Conservation (phyloP, 1,140 invertebrate species). For the Drosophila miranda region DNA sequence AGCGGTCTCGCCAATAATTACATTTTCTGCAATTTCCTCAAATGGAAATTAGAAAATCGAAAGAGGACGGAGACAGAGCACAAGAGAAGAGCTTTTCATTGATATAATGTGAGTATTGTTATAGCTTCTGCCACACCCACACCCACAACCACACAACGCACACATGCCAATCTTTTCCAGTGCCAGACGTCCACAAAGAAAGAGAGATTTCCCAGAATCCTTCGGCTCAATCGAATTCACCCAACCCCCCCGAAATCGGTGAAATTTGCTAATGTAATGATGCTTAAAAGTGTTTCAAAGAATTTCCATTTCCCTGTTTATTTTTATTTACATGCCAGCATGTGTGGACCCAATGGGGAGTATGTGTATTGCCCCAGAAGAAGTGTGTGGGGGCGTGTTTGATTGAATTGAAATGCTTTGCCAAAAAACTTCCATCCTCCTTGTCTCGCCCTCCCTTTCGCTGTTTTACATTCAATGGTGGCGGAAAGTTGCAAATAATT, state of each 20-base stretch:
- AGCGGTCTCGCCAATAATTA: conserved; percentile 55
- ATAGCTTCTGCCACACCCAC: not conserved
- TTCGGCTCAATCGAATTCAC: conserved; percentile 19
- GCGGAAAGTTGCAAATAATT: conserved; percentile 66
- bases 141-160: not conserved
- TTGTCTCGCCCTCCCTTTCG: not conserved
- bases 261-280: conserved; percentile 79
- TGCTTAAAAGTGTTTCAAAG: conserved; percentile 80
- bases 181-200: conserved; percentile 9
- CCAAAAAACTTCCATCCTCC: conserved; percentile 59
- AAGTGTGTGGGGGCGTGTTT: conserved; percentile 52
- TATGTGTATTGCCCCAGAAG: conserved; percentile 2
- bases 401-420: conserved; percentile 77
- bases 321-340: conserved; percentile 75
- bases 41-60: conserved; percentile 77
- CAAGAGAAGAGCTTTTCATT: conserved; percentile 18
- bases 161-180: not conserved
- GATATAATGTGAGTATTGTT: conserved; percentile 46
- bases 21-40: conserved; percentile 54
- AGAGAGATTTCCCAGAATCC: not conserved
- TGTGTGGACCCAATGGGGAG: conserved; percentile 26
- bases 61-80: conserved; percentile 25
- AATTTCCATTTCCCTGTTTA: conserved; percentile 71
- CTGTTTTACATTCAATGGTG: conserved; percentile 58
- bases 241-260: conserved; percentile 14